These are phyloP conservation scores for Tetraodon nigroviridis DNA, from an alignment of 2,113 vertebrate species.

Conservation along the genomic window DNA sequence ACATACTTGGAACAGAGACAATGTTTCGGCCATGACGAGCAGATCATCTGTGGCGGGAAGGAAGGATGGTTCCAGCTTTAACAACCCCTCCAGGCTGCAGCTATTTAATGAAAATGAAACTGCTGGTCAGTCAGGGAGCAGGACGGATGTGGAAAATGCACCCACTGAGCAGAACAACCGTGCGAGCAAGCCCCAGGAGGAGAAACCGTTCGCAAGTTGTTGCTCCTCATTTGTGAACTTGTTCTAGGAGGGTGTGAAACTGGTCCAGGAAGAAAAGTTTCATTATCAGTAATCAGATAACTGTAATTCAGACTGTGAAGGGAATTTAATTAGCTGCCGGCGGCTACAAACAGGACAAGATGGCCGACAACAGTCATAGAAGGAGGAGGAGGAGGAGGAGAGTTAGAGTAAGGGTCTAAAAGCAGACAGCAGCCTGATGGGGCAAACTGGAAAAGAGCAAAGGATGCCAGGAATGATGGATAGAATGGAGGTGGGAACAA, in stretches of 20 bases:
- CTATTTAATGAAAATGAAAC: conserved; percentile 18
- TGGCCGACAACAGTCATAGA: conserved; percentile 28
- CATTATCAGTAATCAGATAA: conserved; percentile 61
- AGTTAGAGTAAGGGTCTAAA: conserved; percentile 38
- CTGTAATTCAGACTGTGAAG: conserved; percentile 28
- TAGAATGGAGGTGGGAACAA: conserved; percentile 7
- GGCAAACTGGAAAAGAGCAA: conserved; percentile 6
- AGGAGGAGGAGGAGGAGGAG: conserved; percentile 20
- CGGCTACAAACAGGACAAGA: conserved; percentile 39
- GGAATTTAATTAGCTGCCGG: conserved; percentile 54
- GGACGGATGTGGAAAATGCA: background rate
- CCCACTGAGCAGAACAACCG: background rate
- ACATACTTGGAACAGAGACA: conserved; percentile 25
- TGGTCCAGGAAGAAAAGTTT: conserved; percentile 30
- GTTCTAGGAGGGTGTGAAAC: background rate
- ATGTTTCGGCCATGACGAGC: background rate
- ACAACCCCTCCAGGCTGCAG: conserved; percentile 10
- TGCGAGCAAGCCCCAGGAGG: background rate
- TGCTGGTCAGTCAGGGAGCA: conserved; percentile 20
- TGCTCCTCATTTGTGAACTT: background rate
- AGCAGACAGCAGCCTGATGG: background rate
- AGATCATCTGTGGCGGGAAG: conserved; percentile 23
- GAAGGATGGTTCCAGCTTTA: conserved; percentile 1
- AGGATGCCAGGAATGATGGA: conserved; percentile 15
- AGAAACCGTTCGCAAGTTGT: background rate